Base-by-base conservation (phyloP, 2,797 vertebrate species). In the Bucorvus abyssinicus region DNA sequence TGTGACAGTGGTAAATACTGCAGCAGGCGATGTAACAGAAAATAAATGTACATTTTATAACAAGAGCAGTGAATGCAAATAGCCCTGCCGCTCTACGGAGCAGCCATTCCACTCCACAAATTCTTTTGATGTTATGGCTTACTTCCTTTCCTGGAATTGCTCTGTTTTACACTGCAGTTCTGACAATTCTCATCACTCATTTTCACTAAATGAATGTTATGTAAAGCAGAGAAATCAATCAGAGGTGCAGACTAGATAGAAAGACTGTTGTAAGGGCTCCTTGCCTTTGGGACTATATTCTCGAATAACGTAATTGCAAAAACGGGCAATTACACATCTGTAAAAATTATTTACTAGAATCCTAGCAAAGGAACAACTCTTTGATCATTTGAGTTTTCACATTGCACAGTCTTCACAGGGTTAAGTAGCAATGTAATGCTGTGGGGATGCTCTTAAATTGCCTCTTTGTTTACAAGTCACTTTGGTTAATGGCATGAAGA, bases 381-480 rank as follows among this genome's bases (percentile, higher is more conserved):
- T 84, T 80, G 90, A 91, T 96, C 42, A 2, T 84, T 90, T 89
- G 92, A 80, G 76, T 83, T 91, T 97, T 67, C 92, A 38, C 88
- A 84, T 57, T 65, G 73, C 82, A 71, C 85, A 95, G 90, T 19
- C 84, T 95, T 94, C 74, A 82, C 45, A 89, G 96, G 94, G 95
- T 96, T 97, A 97, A 98, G 96, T 76, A 93, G 80, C 84, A 93
- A 82, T 96, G 92, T 92, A 95, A 93, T 94, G 95, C 96, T 90
- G 93, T 92, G 75, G 92, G 92, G 94, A 97, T 96, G 94, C 96
- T 93, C 95, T 97, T 97, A 97, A 97, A 97, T 97, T 96, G 93
- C 95, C 95, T 97, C 97, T 97, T 97, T 97, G 97, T 98, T 97
- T 97, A 94, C 76, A 78, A 97, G 82, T 97, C 96, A 96, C 95